Conservation (phyloP, 2,888 invertebrate genomes). For the Athetis lepigone region DNA sequence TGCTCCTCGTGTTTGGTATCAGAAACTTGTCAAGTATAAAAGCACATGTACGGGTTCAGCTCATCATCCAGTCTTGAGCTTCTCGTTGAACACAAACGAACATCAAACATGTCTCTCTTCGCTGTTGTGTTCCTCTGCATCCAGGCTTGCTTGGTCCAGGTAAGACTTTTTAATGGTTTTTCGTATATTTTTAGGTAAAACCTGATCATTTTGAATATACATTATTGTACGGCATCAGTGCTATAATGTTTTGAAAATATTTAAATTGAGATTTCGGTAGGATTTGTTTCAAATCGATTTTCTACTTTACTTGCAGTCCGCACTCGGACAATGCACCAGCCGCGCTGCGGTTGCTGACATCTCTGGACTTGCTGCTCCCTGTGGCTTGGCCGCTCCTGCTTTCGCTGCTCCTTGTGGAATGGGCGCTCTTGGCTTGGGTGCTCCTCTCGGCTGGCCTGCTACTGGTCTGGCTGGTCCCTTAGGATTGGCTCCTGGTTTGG, state of each 20-base stretch:
- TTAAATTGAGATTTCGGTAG: too few relatives aligned
- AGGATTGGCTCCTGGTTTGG: slow-evolving; percentile 14
- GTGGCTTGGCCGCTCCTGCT: neutral
- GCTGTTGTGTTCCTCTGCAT: slow-evolving; percentile 47
- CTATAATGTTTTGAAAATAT: too few relatives aligned
- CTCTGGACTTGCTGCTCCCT: neutral
- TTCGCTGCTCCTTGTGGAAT: too few relatives aligned
- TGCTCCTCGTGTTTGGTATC: neutral
- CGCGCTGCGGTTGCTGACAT: neutral
- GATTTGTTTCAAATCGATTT: neutral
- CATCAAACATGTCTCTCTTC: slow-evolving; percentile 45
- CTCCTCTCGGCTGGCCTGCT: too few relatives aligned
- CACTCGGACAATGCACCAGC: neutral
- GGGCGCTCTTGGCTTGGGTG: too few relatives aligned
- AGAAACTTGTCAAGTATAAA: slow-evolving; percentile 13
- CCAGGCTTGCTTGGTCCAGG: slow-evolving; percentile 56
- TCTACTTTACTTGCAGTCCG: neutral
- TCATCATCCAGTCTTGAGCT: slow-evolving; percentile 34
- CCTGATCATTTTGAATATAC: too few relatives aligned
- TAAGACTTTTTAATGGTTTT: slow-evolving; percentile 6
- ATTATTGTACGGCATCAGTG: too few relatives aligned
- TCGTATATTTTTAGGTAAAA: neutral
- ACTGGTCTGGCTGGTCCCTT: slow-evolving; percentile 11
- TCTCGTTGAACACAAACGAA: slow-evolving; percentile 23
- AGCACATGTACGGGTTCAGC: neutral